A percentile compares a stretch with the other conserved stretches of the same genome.
Evolutionary conservation across 2,888 invertebrate genomes (phyloP).

Genomic region (Iselma pallidipennis): DNA sequence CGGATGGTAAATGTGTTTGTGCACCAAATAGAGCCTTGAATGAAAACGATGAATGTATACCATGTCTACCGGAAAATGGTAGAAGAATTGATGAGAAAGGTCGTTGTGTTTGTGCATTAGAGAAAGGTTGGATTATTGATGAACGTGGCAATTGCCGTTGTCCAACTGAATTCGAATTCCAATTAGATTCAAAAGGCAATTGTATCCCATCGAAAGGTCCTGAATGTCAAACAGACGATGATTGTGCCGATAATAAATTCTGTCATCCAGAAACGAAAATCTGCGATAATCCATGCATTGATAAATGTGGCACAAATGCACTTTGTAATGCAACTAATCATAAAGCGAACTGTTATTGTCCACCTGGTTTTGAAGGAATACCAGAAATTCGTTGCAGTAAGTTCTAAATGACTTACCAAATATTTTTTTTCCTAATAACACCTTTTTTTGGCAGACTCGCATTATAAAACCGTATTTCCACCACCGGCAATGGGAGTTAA

Average conservation of each 20-base stretch:
- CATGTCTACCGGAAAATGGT: slow-evolving; percentile 73
- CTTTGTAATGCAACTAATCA: slow-evolving; percentile 79
- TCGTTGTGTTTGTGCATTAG: slow-evolving; percentile 80
- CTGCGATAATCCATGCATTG: slow-evolving; percentile 79
- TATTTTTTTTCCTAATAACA: slow-evolving; percentile 12
- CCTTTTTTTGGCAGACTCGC: slow-evolving; percentile 10
- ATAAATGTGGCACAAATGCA: slow-evolving; percentile 77
- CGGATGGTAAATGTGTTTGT: slow-evolving; percentile 73
- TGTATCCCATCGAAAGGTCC: slow-evolving; percentile 61
- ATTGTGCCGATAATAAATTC: slow-evolving; percentile 76
- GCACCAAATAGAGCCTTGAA: slow-evolving; percentile 77
- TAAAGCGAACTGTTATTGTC: slow-evolving; percentile 76
- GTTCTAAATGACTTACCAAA: slow-evolving; percentile 38
- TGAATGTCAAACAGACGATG: slow-evolving; percentile 70
- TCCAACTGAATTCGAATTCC: slow-evolving; percentile 70
- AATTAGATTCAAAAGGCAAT: slow-evolving; percentile 63
- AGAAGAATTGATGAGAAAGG: slow-evolving; percentile 76
- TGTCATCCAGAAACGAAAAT: slow-evolving; percentile 72
- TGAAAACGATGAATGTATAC: slow-evolving; percentile 75
- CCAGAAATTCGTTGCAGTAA: slow-evolving; percentile 74
- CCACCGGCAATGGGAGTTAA: slow-evolving; percentile 84
- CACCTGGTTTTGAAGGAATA: slow-evolving; percentile 75
- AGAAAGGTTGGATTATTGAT: slow-evolving; percentile 76
- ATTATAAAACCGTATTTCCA: slow-evolving; percentile 76
- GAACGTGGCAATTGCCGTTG: slow-evolving; percentile 78